A percentile compares a stretch with the other conserved stretches of the same genome.
phyloP scores from a whole-genome alignment of 1,140 invertebrate genomes.

The Nephotettix cincticeps region DNA sequence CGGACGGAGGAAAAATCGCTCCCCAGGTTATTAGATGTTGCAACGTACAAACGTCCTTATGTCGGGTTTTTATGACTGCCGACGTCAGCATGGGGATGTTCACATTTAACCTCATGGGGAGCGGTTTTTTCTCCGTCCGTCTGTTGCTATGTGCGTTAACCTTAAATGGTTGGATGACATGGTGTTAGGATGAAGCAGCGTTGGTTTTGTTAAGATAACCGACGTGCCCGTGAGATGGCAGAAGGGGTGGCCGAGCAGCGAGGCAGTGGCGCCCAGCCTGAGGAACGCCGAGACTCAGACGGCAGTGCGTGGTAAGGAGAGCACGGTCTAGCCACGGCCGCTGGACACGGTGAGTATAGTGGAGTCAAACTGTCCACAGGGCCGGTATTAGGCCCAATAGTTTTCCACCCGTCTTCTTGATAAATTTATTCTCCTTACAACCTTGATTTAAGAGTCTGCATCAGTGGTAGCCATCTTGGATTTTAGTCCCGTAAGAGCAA shows the following conservation, averaged over 20 bases:
- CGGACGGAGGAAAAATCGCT: no score
- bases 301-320: background rate
- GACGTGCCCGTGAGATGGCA: constrained; percentile 17
- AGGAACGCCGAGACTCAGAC: constrained; percentile 9
- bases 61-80: background rate
- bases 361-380: no score
- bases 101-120: background rate
- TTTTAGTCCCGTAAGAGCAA: no score
- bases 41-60: no score
- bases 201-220: background rate
- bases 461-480: no score
- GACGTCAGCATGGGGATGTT: background rate
- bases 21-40: no score
- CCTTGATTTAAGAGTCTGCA: no score
- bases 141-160: no score
- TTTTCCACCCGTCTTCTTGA: no score
- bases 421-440: no score
- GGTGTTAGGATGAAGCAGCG: background rate
- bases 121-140: background rate
- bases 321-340: constrained; percentile 8
- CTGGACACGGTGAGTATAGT: background rate
- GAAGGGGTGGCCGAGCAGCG: background rate
- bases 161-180: background rate
- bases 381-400: no score
- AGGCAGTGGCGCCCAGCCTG: background rate